Evolutionary conservation across 1,140 invertebrate genomes (phyloP).

Genomic region (Mesaphorura yosii): DNA sequence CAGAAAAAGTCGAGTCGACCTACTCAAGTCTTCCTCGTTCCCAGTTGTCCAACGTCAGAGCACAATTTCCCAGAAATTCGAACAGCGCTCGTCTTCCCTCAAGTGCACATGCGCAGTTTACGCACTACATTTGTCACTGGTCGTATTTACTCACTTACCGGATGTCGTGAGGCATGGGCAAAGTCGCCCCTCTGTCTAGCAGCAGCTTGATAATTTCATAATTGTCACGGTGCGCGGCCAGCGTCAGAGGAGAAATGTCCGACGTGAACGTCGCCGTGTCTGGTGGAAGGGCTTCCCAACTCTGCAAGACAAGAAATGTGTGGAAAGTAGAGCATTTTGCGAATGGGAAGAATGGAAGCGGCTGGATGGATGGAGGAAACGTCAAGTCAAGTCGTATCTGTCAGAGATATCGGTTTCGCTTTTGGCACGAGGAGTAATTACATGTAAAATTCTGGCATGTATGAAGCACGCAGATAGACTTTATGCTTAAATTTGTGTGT

Average conservation of each 20-base stretch:
- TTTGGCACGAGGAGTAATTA: too few species aligned
- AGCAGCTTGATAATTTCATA: constrained; percentile 85
- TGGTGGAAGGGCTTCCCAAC: constrained; percentile 71
- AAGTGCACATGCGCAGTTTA: too few species aligned
- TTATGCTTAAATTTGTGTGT: too few species aligned
- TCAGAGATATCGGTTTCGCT: too few species aligned
- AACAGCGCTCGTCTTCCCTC: too few species aligned
- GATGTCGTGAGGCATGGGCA: constrained; percentile 79
- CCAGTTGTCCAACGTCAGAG: too few species aligned
- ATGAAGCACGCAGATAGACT: too few species aligned
- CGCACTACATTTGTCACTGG: too few species aligned
- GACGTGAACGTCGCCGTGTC: constrained; percentile 71
- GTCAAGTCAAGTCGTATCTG: neutral
- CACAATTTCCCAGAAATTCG: too few species aligned
- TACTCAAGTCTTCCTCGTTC: too few species aligned
- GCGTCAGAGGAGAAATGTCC: constrained; percentile 76
- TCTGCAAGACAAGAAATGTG: constrained; percentile 44
- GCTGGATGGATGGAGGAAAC: neutral
- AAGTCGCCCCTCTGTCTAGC: constrained; percentile 69
- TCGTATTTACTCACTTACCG: constrained; percentile 49
- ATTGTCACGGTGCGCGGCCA: constrained; percentile 82
- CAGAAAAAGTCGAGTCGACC: too few species aligned
- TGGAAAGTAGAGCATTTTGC: neutral
- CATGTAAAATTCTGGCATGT: too few species aligned
- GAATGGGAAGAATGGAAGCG: neutral